phyloP scores from a whole-genome alignment of 2,888 invertebrate genomes.

The Acrobasis repandana region DNA sequence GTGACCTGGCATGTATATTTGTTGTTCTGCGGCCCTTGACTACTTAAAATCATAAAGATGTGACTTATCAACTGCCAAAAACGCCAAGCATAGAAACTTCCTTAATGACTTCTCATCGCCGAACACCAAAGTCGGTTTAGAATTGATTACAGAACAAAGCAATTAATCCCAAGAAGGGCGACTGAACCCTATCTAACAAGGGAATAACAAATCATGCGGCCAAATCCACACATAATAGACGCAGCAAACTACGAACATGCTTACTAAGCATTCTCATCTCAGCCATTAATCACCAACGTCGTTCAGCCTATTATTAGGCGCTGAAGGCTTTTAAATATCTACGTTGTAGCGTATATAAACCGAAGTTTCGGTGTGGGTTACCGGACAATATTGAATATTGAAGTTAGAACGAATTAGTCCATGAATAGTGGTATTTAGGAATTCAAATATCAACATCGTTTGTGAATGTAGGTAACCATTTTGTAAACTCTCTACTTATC shows the following conservation, averaged over 20 bases:
- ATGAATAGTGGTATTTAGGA: not conserved
- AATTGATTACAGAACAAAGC: constrained; percentile 19
- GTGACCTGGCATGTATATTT: no score
- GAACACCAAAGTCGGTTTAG: constrained; percentile 7
- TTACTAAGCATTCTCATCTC: constrained; percentile 24
- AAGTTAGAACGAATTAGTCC: not conserved
- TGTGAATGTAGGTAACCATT: not conserved
- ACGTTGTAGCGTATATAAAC: constrained; percentile 26
- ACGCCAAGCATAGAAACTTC: not conserved
- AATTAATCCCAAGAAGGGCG: constrained; percentile 18
- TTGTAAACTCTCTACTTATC: no score
- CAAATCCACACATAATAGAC: constrained; percentile 21
- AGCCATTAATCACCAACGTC: constrained; percentile 54
- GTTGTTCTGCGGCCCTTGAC: no score
- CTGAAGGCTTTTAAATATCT: constrained; percentile 62
- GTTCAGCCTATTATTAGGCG: constrained; percentile 59
- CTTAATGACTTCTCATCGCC: constrained; percentile 8
- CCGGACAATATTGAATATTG: not conserved
- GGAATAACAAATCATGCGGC: constrained; percentile 25
- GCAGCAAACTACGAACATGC: constrained; percentile 21
- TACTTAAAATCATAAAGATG: no score
- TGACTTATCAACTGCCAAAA: no score
- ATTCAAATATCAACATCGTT: not conserved
- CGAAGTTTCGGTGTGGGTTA: constrained; percentile 9
- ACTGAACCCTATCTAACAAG: constrained; percentile 25